These are phyloP conservation scores for Lanius ludovicianus DNA, from an alignment of 2,113 vertebrate genomes.

Conservation along the genomic window DNA sequence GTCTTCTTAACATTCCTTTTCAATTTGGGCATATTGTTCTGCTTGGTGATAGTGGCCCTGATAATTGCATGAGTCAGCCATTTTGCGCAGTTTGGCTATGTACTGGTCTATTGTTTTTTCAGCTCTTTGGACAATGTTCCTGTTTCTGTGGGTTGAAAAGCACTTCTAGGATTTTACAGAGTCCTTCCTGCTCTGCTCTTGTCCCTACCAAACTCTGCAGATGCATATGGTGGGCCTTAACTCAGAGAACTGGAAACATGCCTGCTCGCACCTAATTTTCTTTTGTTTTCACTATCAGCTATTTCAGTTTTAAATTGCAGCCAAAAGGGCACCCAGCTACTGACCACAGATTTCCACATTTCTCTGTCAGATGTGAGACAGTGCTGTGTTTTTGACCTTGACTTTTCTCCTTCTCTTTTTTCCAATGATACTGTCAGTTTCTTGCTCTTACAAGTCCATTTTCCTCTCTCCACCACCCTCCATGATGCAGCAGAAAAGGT, in stretches of 20 bases:
- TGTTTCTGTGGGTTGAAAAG: conserved; percentile 25
- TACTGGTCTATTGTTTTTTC: conserved; percentile 48
- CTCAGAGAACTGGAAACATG: neutral
- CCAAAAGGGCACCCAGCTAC: neutral
- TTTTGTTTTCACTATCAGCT: neutral
- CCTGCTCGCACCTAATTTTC: neutral
- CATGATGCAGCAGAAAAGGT: neutral
- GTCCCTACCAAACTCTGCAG: neutral
- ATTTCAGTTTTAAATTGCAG: neutral
- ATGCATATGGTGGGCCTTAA: neutral
- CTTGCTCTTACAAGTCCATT: neutral
- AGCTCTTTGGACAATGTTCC: neutral
- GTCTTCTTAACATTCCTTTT: conserved; percentile 60
- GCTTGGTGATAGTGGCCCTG: conserved; percentile 56
- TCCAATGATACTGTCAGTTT: neutral
- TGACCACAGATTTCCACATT: neutral
- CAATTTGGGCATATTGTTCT: conserved; percentile 64
- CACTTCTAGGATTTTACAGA: conserved; percentile 52
- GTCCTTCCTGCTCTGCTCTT: neutral
- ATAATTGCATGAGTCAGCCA: conserved; percentile 58
- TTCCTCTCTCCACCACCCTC: neutral
- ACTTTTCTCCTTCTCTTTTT: neutral
- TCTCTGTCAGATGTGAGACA: neutral
- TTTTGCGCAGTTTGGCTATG: conserved; percentile 60
- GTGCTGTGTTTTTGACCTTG: neutral